These are phyloP conservation scores for Anabas testudineus DNA, from an alignment of 2,797 vertebrate species.

Conservation along the genomic window DNA sequence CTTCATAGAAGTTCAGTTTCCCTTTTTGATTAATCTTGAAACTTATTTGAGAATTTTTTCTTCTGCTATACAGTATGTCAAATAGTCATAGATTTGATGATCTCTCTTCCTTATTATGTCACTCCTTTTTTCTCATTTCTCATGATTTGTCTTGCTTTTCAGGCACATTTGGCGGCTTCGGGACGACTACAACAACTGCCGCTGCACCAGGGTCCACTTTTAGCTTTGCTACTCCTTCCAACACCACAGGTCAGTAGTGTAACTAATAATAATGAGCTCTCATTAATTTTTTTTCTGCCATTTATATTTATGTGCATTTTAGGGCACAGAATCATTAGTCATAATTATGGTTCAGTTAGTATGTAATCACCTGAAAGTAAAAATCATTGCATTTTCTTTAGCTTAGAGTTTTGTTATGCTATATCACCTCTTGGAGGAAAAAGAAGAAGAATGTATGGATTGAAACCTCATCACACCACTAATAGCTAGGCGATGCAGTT, in stretches of 20 bases:
- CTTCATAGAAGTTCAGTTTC: background rate
- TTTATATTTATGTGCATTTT: background rate
- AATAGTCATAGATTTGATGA: constrained; percentile 3
- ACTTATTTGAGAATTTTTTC: background rate
- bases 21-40: constrained; percentile 14
- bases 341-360: too few relatives aligned
- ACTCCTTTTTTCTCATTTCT: constrained; percentile 6
- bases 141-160: constrained; percentile 45
- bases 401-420: too few relatives aligned
- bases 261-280: background rate
- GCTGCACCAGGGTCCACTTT: constrained; percentile 85
- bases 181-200: constrained; percentile 88
- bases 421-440: too few relatives aligned
- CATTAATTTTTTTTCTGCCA: background rate
- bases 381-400: too few relatives aligned
- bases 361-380: too few relatives aligned
- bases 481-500: too few relatives aligned
- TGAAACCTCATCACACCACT: too few relatives aligned
- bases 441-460: too few relatives aligned
- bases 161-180: constrained; percentile 96
- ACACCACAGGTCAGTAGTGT: constrained; percentile 83
- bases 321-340: too few relatives aligned
- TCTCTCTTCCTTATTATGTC: constrained; percentile 2
- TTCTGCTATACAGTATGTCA: background rate
- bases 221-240: constrained; percentile 91